Percentiles rank a stretch among this genome's conserved stretches.
Conservation (phyloP, 2,113 vertebrate genomes). For the Ornithorhynchus anatinus region DNA sequence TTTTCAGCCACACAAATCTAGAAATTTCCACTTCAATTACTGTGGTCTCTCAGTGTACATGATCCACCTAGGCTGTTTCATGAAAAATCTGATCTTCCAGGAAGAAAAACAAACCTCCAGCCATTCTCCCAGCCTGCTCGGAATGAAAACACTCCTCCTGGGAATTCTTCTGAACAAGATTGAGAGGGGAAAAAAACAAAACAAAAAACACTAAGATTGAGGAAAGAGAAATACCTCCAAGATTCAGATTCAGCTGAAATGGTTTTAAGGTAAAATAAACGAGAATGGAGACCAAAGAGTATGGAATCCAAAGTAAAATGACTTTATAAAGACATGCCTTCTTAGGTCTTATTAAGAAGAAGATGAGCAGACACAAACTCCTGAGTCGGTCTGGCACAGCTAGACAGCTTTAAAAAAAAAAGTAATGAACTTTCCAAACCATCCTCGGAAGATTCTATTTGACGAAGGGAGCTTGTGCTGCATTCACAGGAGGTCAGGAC, state of each 20-base stretch:
- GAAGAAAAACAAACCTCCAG: not conserved
- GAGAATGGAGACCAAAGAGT: not conserved
- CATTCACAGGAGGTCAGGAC: rapidly evolving
- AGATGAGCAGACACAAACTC: not conserved
- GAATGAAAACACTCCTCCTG: not conserved
- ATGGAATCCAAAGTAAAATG: not conserved
- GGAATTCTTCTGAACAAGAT: slow-evolving; percentile 13
- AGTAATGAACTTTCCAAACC: not conserved
- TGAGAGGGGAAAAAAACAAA: slow-evolving; percentile 2
- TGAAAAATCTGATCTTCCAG: too few relatives aligned
- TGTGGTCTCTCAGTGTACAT: too few relatives aligned
- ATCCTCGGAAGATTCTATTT: not conserved
- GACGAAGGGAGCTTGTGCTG: not conserved
- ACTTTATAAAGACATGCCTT: not conserved
- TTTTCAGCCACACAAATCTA: too few relatives aligned
- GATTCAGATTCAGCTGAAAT: slow-evolving; percentile 1
- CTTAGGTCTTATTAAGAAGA: slow-evolving; percentile 5
- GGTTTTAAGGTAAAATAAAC: slow-evolving; percentile 9
- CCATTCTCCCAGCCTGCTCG: not conserved
- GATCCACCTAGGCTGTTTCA: too few relatives aligned
- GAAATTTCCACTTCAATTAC: too few relatives aligned
- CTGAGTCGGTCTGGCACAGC: not conserved
- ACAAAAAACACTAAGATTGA: too few relatives aligned
- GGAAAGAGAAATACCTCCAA: not conserved
- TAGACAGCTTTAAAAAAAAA: slow-evolving; percentile 9